phyloP scores from a whole-genome alignment of 64 coral and sea anemone species.

The Catalaphyllia jardinei region DNA sequence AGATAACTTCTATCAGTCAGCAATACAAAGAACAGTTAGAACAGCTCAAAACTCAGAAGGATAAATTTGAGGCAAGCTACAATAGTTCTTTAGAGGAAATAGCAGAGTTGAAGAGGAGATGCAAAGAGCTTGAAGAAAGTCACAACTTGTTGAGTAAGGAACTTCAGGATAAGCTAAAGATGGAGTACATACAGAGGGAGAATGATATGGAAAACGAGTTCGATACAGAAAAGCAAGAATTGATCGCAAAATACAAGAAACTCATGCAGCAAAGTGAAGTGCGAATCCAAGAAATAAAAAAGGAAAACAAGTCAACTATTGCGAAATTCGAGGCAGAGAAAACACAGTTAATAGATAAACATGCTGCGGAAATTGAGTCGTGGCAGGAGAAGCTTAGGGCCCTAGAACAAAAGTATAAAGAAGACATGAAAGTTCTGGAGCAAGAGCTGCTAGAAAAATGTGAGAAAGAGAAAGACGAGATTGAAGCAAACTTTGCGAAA shows the following conservation, averaged over 20 bases:
- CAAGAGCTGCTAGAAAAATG: slow-evolving; percentile 11
- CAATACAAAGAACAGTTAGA: slow-evolving; percentile 48
- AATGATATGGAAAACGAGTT: slow-evolving; percentile 32
- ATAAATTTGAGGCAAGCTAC: slow-evolving; percentile 18
- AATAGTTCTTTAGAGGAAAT: slow-evolving; percentile 15
- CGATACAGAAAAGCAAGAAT: slow-evolving; percentile 31
- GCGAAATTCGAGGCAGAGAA: slow-evolving; percentile 14
- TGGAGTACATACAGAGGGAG: slow-evolving; percentile 22
- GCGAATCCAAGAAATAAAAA: neutral
- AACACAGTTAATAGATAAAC: slow-evolving; percentile 21
- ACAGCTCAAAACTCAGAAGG: slow-evolving; percentile 34
- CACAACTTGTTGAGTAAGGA: slow-evolving; percentile 9
- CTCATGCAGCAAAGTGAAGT: slow-evolving; percentile 14
- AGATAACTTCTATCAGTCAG: slow-evolving; percentile 5
- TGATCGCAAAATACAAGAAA: slow-evolving; percentile 31
- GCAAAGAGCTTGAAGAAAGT: slow-evolving; percentile 18
- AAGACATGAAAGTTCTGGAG: slow-evolving; percentile 4
- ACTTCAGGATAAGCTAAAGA: slow-evolving; percentile 31
- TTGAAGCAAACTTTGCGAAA: slow-evolving; percentile 18
- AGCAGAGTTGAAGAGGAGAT: slow-evolving; percentile 25
- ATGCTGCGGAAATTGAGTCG: slow-evolving; percentile 5
- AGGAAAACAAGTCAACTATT: slow-evolving; percentile 11
- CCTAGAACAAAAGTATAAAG: slow-evolving; percentile 17
- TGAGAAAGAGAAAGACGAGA: slow-evolving; percentile 29
- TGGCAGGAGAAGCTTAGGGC: slow-evolving; percentile 9